These are phyloP conservation scores for Ammospiza nelsoni DNA, from an alignment of 2,113 vertebrate species.

Conservation along the genomic window DNA sequence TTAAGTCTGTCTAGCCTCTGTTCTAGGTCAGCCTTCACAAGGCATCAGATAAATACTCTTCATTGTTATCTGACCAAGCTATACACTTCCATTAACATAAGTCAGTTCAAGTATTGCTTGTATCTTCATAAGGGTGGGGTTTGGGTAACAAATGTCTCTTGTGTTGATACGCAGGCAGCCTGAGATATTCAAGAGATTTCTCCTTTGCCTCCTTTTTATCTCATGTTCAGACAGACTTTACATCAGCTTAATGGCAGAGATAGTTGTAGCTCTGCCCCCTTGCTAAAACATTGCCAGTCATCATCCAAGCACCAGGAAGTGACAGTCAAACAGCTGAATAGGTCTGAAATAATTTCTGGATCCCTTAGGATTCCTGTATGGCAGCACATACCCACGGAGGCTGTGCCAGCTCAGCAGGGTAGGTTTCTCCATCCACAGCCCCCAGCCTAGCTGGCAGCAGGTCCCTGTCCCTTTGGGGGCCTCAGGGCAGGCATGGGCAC, in stretches of 20 bases:
- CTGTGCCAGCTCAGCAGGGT: not conserved
- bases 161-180: not conserved
- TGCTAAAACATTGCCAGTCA: not conserved
- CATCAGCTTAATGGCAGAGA: not conserved
- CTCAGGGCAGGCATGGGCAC: not conserved
- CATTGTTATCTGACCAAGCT: not conserved
- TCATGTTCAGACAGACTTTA: not conserved
- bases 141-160: not conserved
- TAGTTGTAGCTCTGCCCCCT: not conserved
- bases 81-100: not conserved
- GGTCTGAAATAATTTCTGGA: not conserved
- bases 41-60: not conserved
- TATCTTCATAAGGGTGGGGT: not conserved
- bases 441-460: not conserved
- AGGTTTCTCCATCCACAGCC: not conserved
- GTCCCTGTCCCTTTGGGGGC: accelerated
- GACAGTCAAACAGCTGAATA: not conserved
- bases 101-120: not conserved
- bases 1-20: not conserved
- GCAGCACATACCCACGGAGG: not conserved
- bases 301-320: not conserved
- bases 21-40: not conserved
- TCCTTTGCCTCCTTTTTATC: not conserved
- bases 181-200: not conserved
- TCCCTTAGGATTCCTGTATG: not conserved